These are phyloP conservation scores for Lethrus apterus DNA, from an alignment of 1,140 invertebrate species.

Conservation along the genomic window DNA sequence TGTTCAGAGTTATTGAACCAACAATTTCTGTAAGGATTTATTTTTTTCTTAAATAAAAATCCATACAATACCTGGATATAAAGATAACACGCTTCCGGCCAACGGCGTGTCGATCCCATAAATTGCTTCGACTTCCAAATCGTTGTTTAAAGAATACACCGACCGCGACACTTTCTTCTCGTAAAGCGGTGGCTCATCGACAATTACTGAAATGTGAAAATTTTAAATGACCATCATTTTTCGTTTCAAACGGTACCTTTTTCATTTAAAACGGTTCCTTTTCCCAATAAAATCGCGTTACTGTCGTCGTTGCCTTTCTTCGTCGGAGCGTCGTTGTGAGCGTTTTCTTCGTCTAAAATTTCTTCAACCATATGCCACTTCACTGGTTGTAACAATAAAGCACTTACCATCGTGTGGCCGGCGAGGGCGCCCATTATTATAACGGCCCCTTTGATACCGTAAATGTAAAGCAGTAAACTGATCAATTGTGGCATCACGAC, in stretches of 20 bases:
- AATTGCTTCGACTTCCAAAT: constrained; percentile 36
- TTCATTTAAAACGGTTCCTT: background rate
- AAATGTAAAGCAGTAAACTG: constrained; percentile 36
- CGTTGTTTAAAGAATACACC: constrained; percentile 29
- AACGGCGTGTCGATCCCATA: constrained; percentile 30
- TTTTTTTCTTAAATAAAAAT: background rate
- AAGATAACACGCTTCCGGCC: constrained; percentile 17
- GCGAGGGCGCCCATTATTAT: constrained; percentile 41
- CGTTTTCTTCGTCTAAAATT: constrained; percentile 4
- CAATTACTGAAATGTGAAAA: background rate
- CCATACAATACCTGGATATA: constrained; percentile 13
- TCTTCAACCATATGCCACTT: constrained; percentile 46
- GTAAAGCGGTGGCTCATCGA: background rate
- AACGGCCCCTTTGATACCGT: constrained; percentile 39
- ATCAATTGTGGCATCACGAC: constrained; percentile 45
- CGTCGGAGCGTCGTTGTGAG: background rate
- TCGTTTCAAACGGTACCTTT: background rate
- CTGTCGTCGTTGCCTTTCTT: background rate
- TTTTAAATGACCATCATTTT: background rate
- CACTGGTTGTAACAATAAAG: constrained; percentile 44
- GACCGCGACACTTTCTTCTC: background rate
- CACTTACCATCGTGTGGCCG: constrained; percentile 39
- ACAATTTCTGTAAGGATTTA: background rate
- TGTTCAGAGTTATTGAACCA: background rate
- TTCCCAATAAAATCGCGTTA: background rate